These are phyloP conservation scores for Agonopterix heracliana DNA, from an alignment of 2,888 invertebrate species.

Conservation along the genomic window DNA sequence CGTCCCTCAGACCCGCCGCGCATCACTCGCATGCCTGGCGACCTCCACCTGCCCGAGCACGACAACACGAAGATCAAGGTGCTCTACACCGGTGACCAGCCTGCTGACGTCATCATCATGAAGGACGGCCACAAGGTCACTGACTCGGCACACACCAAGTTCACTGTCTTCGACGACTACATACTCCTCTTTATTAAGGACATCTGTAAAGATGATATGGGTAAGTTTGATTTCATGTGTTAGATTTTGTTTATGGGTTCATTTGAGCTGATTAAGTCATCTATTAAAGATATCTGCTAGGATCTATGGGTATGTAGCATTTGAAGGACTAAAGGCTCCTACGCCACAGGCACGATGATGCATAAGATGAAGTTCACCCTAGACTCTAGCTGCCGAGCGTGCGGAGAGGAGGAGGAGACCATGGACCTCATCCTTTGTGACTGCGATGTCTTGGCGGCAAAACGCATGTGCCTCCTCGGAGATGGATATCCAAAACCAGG, in stretches of 20 bases:
- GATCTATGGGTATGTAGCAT: no score
- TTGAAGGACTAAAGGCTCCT: no score
- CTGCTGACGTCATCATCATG: slow-evolving; percentile 90
- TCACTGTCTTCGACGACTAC: slow-evolving; percentile 97
- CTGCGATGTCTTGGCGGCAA: no score
- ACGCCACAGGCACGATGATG: no score
- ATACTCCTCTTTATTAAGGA: slow-evolving; percentile 97
- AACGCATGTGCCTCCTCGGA: no score
- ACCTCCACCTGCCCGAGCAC: slow-evolving; percentile 92
- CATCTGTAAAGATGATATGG: slow-evolving; percentile 92
- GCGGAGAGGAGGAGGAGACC: no score
- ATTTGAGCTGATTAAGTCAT: no score
- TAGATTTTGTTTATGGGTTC: neutral
- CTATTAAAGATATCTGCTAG: no score
- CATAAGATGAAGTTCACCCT: no score
- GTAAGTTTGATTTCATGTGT: slow-evolving; percentile 43
- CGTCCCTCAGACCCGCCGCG: slow-evolving; percentile 85
- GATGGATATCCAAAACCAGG: no score
- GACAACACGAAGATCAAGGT: slow-evolving; percentile 99
- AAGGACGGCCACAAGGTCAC: slow-evolving; percentile 87
- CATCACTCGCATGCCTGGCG: slow-evolving; percentile 92
- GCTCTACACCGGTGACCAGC: slow-evolving; percentile 97
- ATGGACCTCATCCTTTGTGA: no score
- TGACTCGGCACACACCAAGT: slow-evolving; percentile 87
- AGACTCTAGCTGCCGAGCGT: no score